Evolutionary conservation across 2,888 invertebrate genomes (phyloP), one percentile per base, ranked within the genome.

Genomic region (Tenthredo notha): DNA sequence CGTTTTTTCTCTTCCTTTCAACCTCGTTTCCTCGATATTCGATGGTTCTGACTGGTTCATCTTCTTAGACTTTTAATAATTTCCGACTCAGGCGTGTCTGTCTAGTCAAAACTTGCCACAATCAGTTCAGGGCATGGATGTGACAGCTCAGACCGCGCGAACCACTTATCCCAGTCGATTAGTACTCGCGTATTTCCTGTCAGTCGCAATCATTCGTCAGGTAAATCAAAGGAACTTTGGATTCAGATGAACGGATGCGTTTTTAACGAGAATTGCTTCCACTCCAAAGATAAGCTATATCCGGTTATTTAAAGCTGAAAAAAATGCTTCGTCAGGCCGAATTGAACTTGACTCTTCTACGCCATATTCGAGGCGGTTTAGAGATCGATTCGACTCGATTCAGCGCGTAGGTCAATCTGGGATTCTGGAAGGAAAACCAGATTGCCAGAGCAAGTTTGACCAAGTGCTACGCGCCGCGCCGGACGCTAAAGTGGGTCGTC

Each of bases 401-500:
- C 25, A 70, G 29, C 33, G 61, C 33, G 61, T 80, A 37, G 61
- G 58, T 65, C 80, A 80, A 80, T 80, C 65, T 61, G 25, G 80
- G 61, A 80, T 61, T 61, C 37, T 18, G 18, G 37, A 67, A 83
- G 77, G 83, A 5, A 83, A 70, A 83, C 83, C 67, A 15, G 33
- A 83, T 65, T 83, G 67, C 47, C 61, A 43, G 12, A 37, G 80
- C 21, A 25, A 80, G 80, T 80, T 80, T 25, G 47, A 47, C 65
- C 83, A 83, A 83, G 70, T 83, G 67, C 29, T 58, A 83, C 61
- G 83, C 33, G 43, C 67, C 61, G 83, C 21, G 43, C 67, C 47
- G 67, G n/a, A 65, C 40, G 47, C 29, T 25, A n/a, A 70, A 83
- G 67, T 83, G 83, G 83, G 83, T 83, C 83, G 83, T 83, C 67